Base-by-base conservation (phyloP, 2,888 invertebrate genomes). In the Erebia ligea region DNA sequence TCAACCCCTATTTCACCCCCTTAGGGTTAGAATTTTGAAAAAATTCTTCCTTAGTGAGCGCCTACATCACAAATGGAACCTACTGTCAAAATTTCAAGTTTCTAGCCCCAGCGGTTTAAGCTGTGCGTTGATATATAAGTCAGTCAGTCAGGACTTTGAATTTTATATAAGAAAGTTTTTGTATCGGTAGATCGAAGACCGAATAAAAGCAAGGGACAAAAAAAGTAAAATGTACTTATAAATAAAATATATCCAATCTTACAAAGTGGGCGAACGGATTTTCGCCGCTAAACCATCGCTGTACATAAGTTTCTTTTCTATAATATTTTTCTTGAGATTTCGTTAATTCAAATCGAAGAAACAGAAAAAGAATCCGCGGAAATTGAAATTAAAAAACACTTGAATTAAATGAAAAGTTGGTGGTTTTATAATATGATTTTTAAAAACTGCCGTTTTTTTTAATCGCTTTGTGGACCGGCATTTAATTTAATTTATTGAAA, bases 261-360 rank as follows among this genome's bases (percentile, higher is more conserved):
- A 10, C 15, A 2, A 6, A 57, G 59, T 59, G 17, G 59, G 59
- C 17, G 17, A 0, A 13, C 25, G 25, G 15, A 40, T 40, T 10
- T 42, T 59, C 17, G 3, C 11, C 42, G 17, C 17, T 42, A 40
- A 10, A 40, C 59, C 10, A 4, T 42, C 4, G 4, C 42, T 17
- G 15, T 40, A 61, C 17, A 61, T 61, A 61, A 61, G 19, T 61
- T 45, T n/a, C 6, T 19, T 17, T 19, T 19, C 34, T 34, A 34
- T 13, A 45, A 19, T 61, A 45, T 61, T 61, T 59, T 61, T 61
- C 13, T 61, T 45, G 19, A 45, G 13, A 13, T 45, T 61, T 61
- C 61, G 11, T 61, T 45, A 40, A 45, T 17, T 42, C 42, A 61
- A 61, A 42, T 58, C 10, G 40, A 58, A 40, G 54, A 54, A 54